These are phyloP conservation scores for Coremacera marginata DNA, from an alignment of 2,888 invertebrate species.

Conservation along the genomic window DNA sequence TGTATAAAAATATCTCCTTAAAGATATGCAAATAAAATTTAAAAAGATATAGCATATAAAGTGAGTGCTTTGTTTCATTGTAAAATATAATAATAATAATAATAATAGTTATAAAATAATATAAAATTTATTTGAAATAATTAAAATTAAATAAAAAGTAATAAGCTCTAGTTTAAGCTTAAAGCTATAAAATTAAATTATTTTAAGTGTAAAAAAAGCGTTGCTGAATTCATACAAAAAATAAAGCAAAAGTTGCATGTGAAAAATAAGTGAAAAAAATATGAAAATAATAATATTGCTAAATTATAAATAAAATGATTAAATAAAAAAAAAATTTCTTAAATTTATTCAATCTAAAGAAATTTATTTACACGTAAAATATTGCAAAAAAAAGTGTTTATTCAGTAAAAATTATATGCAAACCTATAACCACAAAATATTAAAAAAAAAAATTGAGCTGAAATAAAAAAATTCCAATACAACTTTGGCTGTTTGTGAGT, in stretches of 20 bases:
- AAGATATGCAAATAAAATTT: conserved; percentile 33
- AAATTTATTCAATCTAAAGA: not conserved
- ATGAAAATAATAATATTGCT: not conserved
- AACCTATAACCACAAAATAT: conserved; percentile 35
- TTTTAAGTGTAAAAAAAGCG: conserved; percentile 37
- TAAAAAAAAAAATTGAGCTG: not conserved
- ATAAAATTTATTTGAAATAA: conserved; percentile 40
- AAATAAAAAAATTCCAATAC: not conserved
- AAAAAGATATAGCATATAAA: conserved; percentile 32
- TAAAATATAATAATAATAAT: conserved; percentile 40
- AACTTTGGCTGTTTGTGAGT: too few species aligned
- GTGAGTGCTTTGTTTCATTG: conserved; percentile 30
- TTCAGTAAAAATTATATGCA: conserved; percentile 34
- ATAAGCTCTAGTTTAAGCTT: conserved; percentile 22
- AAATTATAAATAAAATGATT: not conserved
- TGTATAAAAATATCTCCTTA: conserved; percentile 35
- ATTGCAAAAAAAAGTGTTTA: conserved; percentile 13
- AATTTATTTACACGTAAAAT: not conserved
- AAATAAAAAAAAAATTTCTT: not conserved
- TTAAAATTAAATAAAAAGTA: conserved; percentile 39
- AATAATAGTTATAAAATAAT: conserved; percentile 39
- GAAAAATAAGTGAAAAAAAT: not conserved
- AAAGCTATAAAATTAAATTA: conserved; percentile 16
- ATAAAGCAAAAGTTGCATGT: conserved; percentile 17
- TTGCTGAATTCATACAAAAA: conserved; percentile 45